Conservation (phyloP, 1,140 invertebrate species). For the Ectropis grisescens region DNA sequence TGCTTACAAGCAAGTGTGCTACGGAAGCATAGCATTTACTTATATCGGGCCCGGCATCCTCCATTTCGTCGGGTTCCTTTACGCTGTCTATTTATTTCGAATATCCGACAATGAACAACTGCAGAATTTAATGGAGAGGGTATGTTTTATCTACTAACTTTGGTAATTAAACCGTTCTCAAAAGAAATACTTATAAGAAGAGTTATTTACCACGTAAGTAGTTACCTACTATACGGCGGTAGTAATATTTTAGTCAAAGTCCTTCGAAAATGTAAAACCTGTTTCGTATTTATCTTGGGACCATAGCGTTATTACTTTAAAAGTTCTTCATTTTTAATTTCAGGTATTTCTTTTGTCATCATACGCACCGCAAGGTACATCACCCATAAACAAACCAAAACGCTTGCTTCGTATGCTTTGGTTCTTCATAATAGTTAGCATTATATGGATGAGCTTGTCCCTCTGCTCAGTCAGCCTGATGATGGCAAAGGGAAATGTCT, state of each 20-base stretch:
- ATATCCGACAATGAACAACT: conserved; percentile 89
- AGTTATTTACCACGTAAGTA: too few relatives aligned
- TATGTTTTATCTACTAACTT: too few relatives aligned
- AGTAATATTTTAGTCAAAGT: too few relatives aligned
- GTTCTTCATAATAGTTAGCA: conserved; percentile 77
- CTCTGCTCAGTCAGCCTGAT: conserved; percentile 76
- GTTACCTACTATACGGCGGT: too few relatives aligned
- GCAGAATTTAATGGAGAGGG: conserved; percentile 91
- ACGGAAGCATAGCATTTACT: conserved; percentile 79
- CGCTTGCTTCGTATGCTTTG: conserved; percentile 77
- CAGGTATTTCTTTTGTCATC: conserved; percentile 77
- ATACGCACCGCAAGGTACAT: conserved; percentile 73
- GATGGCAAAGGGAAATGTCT: conserved; percentile 73
- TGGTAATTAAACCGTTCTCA: too few relatives aligned
- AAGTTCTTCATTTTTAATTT: too few relatives aligned
- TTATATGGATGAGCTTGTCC: conserved; percentile 77
- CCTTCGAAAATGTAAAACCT: too few relatives aligned
- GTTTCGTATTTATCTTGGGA: too few relatives aligned
- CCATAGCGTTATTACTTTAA: too few relatives aligned
- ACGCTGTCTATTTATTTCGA: conserved; percentile 83
- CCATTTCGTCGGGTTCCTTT: conserved; percentile 82
- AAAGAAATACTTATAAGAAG: too few relatives aligned
- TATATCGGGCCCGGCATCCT: conserved; percentile 84
- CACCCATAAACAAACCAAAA: conserved; percentile 72
- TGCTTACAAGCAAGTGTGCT: conserved; percentile 73